phyloP scores from a whole-genome alignment of 1,140 invertebrate species.

The Drosophila insularis region DNA sequence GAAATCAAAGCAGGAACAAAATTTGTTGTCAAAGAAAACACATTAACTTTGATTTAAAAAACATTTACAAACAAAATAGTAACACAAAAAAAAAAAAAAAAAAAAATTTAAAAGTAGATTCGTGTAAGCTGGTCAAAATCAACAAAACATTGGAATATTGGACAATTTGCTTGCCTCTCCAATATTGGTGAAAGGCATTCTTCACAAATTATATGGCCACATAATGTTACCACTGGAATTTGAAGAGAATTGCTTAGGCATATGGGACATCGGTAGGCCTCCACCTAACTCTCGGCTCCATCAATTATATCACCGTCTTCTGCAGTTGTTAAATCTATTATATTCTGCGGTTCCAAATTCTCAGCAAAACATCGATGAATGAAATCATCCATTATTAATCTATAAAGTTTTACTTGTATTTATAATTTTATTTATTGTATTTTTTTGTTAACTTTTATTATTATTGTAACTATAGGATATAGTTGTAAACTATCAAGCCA shows the following conservation, averaged over 20 bases:
- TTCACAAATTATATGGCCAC: conserved; percentile 12
- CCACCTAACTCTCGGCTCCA: too few relatives aligned
- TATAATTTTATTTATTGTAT: neutral
- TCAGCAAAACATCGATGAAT: neutral
- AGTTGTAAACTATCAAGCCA: too few relatives aligned
- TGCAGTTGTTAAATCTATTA: neutral
- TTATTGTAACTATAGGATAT: too few relatives aligned
- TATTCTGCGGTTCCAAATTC: neutral
- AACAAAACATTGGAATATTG: neutral
- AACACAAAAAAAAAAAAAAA: neutral
- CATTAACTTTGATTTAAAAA: neutral
- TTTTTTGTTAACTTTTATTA: too few relatives aligned
- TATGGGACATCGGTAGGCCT: conserved; percentile 16
- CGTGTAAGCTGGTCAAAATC: neutral
- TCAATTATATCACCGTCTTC: too few relatives aligned
- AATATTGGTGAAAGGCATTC: neutral
- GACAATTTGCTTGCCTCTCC: neutral
- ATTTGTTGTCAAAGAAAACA: neutral
- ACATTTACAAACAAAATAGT: neutral
- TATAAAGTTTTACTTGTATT: too few relatives aligned
- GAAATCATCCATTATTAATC: neutral
- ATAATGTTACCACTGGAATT: neutral
- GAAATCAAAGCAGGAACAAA: neutral
- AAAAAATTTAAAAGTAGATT: neutral
- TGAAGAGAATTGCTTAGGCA: neutral